phyloP scores from a whole-genome alignment of 2,888 invertebrate genomes.

The Phyllotreta striolata region DNA sequence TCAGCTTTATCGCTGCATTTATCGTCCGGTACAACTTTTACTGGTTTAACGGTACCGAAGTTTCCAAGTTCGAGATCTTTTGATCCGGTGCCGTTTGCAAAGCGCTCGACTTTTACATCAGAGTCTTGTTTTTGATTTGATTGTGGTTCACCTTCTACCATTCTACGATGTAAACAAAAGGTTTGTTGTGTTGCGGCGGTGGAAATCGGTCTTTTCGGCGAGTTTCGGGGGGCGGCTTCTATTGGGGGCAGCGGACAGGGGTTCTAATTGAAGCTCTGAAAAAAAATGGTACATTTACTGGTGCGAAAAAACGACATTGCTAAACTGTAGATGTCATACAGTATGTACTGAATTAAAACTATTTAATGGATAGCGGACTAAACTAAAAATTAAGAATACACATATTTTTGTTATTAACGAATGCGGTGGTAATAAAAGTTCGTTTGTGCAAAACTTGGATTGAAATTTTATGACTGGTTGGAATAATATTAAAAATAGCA shows the following conservation, averaged over 20 bases:
- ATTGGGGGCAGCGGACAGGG: conserved; percentile 57
- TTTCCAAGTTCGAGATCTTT: conserved; percentile 65
- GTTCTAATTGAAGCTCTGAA: conserved; percentile 54
- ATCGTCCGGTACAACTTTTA: conserved; percentile 66
- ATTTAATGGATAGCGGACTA: too few relatives aligned
- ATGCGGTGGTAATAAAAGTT: background rate
- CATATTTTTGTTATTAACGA: background rate
- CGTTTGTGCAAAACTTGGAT: conserved; percentile 1
- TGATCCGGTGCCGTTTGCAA: conserved; percentile 79
- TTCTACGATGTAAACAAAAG: conserved; percentile 69
- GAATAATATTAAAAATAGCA: background rate
- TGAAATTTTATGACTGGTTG: conserved; percentile 5
- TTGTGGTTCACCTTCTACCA: conserved; percentile 89
- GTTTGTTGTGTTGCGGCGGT: conserved; percentile 45
- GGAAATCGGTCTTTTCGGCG: conserved; percentile 38
- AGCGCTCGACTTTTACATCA: conserved; percentile 87
- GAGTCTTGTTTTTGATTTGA: conserved; percentile 77
- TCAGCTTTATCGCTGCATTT: conserved; percentile 75
- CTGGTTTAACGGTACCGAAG: conserved; percentile 44
- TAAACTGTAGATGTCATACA: too few relatives aligned
- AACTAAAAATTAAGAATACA: too few relatives aligned
- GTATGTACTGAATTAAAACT: too few relatives aligned
- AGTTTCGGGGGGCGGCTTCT: conserved; percentile 52
- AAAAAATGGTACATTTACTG: conserved; percentile 38
- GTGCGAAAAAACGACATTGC: too few relatives aligned